These are phyloP conservation scores for Parnassius mnemosyne DNA, from an alignment of 2,888 invertebrate genomes.

Conservation along the genomic window DNA sequence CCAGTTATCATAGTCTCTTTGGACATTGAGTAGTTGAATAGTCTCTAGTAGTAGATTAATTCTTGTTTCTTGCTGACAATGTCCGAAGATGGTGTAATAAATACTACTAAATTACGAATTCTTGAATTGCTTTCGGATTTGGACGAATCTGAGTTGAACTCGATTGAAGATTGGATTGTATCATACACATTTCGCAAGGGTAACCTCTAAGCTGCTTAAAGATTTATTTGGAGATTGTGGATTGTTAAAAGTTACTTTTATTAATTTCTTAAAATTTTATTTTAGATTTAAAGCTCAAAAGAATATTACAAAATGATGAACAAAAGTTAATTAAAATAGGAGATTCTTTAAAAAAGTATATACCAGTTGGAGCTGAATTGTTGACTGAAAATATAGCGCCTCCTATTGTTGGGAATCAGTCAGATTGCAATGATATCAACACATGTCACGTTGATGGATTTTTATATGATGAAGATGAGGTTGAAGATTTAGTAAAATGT, in stretches of 20 bases:
- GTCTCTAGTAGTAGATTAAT: no score
- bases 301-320: constrained; percentile 46
- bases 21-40: no score
- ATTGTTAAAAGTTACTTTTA: neutral
- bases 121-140: constrained; percentile 56
- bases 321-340: constrained; percentile 56
- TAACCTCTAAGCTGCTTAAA: constrained; percentile 25
- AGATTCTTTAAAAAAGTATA: constrained; percentile 53
- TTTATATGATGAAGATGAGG: constrained; percentile 83
- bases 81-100: constrained; percentile 44
- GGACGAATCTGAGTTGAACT: constrained; percentile 50
- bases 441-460: constrained; percentile 86
- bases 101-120: constrained; percentile 50
- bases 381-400: constrained; percentile 61
- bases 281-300: constrained; percentile 58
- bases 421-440: constrained; percentile 75
- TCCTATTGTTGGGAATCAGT: constrained; percentile 66
- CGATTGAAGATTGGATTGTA: constrained; percentile 63
- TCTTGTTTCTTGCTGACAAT: constrained; percentile 1
- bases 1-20: no score
- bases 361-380: constrained; percentile 67
- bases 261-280: constrained; percentile 1
- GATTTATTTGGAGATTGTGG: neutral
- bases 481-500: constrained; percentile 67
- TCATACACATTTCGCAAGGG: constrained; percentile 62